Base-by-base conservation (phyloP, 2,113 vertebrate genomes). In the Sitta europaea region DNA sequence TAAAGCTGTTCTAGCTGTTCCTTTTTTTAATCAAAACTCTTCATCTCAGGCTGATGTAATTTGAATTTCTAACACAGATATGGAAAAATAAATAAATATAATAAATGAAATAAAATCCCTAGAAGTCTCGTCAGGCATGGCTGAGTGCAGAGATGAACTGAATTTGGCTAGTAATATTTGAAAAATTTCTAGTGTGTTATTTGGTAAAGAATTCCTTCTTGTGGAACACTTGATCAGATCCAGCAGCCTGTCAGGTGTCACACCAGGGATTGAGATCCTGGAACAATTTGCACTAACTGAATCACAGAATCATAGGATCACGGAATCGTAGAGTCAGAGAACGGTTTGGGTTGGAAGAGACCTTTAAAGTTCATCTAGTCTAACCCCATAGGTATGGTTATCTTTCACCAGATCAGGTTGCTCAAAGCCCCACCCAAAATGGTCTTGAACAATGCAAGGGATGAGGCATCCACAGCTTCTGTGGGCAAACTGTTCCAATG, bases 151-250 rank as follows among this genome's bases (percentile, higher is more conserved):
- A 91, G n/a, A 17, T 81, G 61, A 95, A 80, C 68, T 91, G 61
- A 95, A 94, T 96, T 90, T 92, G 42, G 31, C 35, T 80, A 42
- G 2, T 50, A 94, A 59, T 79, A 72, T 92, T 91, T 73, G 47
- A 62, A 63, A 66, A 53, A 45, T 96, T 97, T 95, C 54, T 80
- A 25, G 42, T 47, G 17, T 73, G 14, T 88, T 95, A 79, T 81
- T 92, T 81, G 51, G 23, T 87, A 63, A 89, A 50, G 57, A 88
- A 68, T 79, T 94, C 88, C 40, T 94, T 86, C 55, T 45, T 80
- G 47, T 62, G 36, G n/a, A 65, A 61, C 59, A 78, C 61, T 93
- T 85, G 42, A 43, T 72, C 79, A 93, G 80, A 75, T 76, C 73
- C 7, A 84, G 47, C 48, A 85, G 71, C 74, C 79, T 94, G 72